phyloP scores from a whole-genome alignment of 2,113 vertebrate genomes.

The Eptesicus fuscus region DNA sequence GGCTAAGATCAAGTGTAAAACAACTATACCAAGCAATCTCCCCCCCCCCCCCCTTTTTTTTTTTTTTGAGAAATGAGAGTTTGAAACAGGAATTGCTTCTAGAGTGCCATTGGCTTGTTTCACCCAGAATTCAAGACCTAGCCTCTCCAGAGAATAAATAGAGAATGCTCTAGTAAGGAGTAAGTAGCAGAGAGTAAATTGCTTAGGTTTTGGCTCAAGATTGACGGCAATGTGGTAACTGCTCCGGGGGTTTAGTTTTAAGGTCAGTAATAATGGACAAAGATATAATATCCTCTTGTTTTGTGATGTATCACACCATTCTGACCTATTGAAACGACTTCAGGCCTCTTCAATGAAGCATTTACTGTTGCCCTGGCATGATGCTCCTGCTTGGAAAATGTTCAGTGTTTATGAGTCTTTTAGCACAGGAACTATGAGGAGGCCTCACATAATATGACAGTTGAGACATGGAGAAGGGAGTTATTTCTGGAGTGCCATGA shows the following conservation, averaged over 20 bases:
- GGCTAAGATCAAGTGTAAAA: no score
- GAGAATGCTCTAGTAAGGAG: not conserved
- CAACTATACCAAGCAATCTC: not conserved
- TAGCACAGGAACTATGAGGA: not conserved
- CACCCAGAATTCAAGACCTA: conserved; percentile 5
- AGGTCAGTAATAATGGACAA: not conserved
- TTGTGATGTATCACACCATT: not conserved
- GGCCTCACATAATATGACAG: not conserved
- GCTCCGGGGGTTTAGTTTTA: not conserved
- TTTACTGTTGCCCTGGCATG: not conserved
- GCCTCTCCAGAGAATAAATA: not conserved
- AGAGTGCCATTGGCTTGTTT: not conserved
- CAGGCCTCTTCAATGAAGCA: not conserved
- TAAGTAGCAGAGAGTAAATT: not conserved
- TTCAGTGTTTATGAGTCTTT: conserved; percentile 1
- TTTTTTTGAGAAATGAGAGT: not conserved
- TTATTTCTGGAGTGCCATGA: not conserved
- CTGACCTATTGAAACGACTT: not conserved
- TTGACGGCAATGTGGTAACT: not conserved
- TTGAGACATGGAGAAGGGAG: conserved; percentile 21
- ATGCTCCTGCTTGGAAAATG: not conserved
- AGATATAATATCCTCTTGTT: not conserved
- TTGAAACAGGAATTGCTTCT: not conserved
- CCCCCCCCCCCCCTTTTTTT: not conserved
- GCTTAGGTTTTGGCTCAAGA: not conserved